These are phyloP conservation scores for Scatophagus argus DNA, from an alignment of 2,113 vertebrate species.

Conservation along the genomic window DNA sequence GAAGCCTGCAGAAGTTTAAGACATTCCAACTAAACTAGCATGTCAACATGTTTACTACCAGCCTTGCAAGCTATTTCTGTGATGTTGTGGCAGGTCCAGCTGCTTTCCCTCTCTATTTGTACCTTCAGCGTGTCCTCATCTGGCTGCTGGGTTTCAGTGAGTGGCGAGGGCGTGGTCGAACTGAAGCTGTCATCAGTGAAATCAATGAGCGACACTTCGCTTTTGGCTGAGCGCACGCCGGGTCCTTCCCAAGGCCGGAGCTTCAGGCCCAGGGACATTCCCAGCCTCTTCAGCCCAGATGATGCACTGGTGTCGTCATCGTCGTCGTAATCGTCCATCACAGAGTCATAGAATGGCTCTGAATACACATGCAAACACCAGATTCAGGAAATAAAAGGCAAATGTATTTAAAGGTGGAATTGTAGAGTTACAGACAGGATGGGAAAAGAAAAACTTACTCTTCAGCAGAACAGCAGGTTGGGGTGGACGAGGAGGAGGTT, in stretches of 20 bases:
- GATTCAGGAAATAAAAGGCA: not conserved
- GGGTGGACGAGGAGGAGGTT: conserved; percentile 95
- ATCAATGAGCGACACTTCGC: conserved; percentile 94
- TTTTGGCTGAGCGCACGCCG: conserved; percentile 43
- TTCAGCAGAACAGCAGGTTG: conserved; percentile 92
- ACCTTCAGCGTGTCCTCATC: conserved; percentile 85
- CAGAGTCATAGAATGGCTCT: conserved; percentile 93
- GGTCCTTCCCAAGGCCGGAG: conserved; percentile 87
- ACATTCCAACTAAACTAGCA: too few relatives aligned
- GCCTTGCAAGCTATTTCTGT: too few relatives aligned
- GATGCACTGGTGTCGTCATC: conserved; percentile 72
- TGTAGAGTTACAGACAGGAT: not conserved
- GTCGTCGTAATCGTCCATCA: conserved; percentile 90
- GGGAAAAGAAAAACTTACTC: conserved; percentile 87
- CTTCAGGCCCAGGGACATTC: conserved; percentile 88
- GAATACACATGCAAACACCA: not conserved
- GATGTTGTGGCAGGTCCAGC: not conserved
- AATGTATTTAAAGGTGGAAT: conserved; percentile 43
- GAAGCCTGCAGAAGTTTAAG: too few relatives aligned
- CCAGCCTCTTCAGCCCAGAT: conserved; percentile 86
- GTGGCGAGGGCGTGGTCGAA: conserved; percentile 83
- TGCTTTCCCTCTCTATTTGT: not conserved
- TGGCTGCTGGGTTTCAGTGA: conserved; percentile 80
- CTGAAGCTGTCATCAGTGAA: conserved; percentile 91
- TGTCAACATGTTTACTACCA: too few relatives aligned